Evolutionary conservation across 2,113 vertebrate genomes (phyloP), one percentile per base, ranked within the genome.

Genomic region (Lagenorhynchus albirostris): DNA sequence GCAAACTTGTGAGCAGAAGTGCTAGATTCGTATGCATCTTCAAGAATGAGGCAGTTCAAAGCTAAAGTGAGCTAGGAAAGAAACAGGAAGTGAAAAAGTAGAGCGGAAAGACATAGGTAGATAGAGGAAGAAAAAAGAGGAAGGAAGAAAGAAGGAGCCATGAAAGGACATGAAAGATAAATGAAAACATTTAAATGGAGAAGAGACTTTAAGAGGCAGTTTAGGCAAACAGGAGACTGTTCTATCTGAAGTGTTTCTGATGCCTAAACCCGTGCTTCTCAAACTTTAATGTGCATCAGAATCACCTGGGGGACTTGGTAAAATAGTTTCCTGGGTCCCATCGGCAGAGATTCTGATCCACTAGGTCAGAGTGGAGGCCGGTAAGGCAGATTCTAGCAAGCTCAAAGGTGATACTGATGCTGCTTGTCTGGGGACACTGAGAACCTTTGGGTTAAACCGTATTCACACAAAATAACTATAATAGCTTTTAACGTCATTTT

Each of bases 21-120:
- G 87, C 82, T 80, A 26, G 74, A 81, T 96, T 74, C 84, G 38
- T 87, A 44, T 80, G 83, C 73, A 88, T 96, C 89, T 95, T 92
- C 2, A 31, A 90, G 68, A 95, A 85, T 25, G 80, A 76, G 41
- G 58, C 31, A 81, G 95, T 97, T 44, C 79, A 47, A 63, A 97
- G 82, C 91, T 68, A 97, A 94, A 95, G 87, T 60, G 95, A 82
- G 79, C 53, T 38, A 77, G 50, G n/a, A 65, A 93, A 98, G 91
- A 92, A 97, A 97, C 17, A 87, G 96, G 29, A 74, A 90, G 87
- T 87, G 97, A 92, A 97, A 98, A 98, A 97, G 96, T 26, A 3
- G 97, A 62, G 87, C 63, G 31, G 92, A 96, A 89, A 98, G 53
- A 65, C 0, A 4, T 87, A 97, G 96, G 89, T 96, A 77, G 93